Evolutionary conservation across 2,113 vertebrate species (phyloP).

Genomic region (Oncorhynchus gorbuscha): DNA sequence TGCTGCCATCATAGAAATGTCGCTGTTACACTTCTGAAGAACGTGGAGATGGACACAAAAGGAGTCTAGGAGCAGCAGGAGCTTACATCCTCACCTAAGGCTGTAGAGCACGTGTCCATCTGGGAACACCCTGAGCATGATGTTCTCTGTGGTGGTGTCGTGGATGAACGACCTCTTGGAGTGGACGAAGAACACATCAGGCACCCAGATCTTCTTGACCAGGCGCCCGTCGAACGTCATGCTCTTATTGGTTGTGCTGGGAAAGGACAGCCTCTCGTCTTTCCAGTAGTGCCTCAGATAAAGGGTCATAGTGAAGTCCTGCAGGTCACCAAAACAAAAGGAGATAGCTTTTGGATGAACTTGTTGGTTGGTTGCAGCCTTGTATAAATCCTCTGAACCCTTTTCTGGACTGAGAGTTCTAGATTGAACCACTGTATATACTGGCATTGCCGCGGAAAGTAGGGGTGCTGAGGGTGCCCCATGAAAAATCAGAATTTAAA

Average conservation of each 20-base stretch:
- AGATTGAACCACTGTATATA: neutral
- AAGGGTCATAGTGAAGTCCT: slow-evolving; percentile 98
- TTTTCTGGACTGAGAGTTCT: neutral
- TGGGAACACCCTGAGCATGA: slow-evolving; percentile 93
- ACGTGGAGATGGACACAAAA: neutral
- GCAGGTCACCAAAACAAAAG: slow-evolving; percentile 9
- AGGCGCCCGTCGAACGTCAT: slow-evolving; percentile 93
- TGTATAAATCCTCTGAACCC: neutral
- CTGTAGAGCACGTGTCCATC: slow-evolving; percentile 95
- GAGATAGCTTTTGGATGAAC: neutral
- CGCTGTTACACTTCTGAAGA: neutral
- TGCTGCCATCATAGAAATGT: neutral
- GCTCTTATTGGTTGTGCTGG: slow-evolving; percentile 90
- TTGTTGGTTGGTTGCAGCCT: neutral
- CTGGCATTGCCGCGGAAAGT: neutral
- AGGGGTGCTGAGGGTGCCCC: no score
- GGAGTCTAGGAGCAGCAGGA: neutral
- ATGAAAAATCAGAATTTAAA: no score
- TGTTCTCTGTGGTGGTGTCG: slow-evolving; percentile 92
- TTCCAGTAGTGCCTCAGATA: slow-evolving; percentile 97
- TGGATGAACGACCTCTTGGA: slow-evolving; percentile 95
- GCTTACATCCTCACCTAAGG: slow-evolving; percentile 81
- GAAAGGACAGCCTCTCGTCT: slow-evolving; percentile 88
- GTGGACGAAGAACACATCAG: slow-evolving; percentile 95
- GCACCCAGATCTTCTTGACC: slow-evolving; percentile 97